Conservation (phyloP, 2,888 invertebrate genomes). For the Stenurella melanura region DNA sequence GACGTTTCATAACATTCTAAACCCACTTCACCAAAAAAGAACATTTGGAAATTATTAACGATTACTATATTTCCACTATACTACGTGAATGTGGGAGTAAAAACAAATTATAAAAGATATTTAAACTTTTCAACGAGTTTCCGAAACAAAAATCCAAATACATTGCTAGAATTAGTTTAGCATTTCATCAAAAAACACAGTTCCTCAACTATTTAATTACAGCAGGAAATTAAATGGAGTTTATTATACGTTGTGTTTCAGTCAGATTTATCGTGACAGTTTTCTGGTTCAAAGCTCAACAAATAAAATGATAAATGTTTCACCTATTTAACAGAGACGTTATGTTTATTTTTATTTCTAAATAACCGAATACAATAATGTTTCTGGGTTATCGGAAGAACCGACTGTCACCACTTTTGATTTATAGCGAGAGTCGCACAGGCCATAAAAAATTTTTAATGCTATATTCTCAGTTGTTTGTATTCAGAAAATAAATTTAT, state of each 20-base stretch:
- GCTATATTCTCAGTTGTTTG: slow-evolving; percentile 62
- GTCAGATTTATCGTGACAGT: slow-evolving; percentile 7
- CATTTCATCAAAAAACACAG: no score
- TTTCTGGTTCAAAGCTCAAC: not conserved
- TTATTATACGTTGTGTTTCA: not conserved
- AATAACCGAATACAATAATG: slow-evolving; percentile 52
- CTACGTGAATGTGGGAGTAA: no score
- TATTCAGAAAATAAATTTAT: slow-evolving; percentile 64
- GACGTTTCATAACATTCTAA: no score
- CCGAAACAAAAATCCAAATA: no score
- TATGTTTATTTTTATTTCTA: slow-evolving; percentile 48
- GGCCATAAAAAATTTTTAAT: slow-evolving; percentile 62
- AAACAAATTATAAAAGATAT: no score
- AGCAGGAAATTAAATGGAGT: slow-evolving; percentile 17
- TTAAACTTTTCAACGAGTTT: no score
- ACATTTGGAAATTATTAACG: no score
- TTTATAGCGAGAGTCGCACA: slow-evolving; percentile 56
- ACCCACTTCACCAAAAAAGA: no score
- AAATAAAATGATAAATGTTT: slow-evolving; percentile 2
- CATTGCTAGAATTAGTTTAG: no score
- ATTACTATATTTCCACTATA: no score
- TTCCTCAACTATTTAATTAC: not conserved
- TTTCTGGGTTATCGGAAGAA: slow-evolving; percentile 55
- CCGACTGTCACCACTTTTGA: slow-evolving; percentile 59
- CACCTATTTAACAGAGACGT: slow-evolving; percentile 21